Percentiles rank a stretch among this genome's conserved stretches.
These are phyloP conservation scores for Alexandromys fortis DNA, from an alignment of 2,113 vertebrate species.

Conservation along the genomic window DNA sequence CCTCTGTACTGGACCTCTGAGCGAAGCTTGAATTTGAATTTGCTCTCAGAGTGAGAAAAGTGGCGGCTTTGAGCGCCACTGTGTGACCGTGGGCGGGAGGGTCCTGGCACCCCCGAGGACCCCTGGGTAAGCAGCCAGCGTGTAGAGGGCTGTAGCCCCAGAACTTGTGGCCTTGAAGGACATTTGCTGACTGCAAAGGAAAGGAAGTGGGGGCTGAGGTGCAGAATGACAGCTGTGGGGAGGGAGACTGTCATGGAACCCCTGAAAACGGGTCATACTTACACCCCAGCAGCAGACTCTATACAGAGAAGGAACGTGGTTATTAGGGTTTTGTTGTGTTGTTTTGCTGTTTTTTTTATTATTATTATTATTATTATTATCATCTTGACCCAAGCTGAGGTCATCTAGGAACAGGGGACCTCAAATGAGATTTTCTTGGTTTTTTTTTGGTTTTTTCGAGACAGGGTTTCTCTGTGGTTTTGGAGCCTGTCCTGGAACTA, in stretches of 20 bases:
- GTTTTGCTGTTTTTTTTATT: background rate
- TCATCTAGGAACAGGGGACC: background rate
- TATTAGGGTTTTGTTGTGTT: background rate
- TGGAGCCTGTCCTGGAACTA: no score
- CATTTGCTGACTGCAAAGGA: constrained; percentile 14
- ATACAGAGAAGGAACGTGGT: background rate
- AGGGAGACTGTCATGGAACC: no score
- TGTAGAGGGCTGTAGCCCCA: background rate
- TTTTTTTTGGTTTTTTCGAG: no score
- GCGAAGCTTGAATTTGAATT: background rate
- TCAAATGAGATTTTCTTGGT: background rate
- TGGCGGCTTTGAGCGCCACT: background rate
- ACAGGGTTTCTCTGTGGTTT: no score
- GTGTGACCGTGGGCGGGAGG: background rate
- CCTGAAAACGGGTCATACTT: background rate
- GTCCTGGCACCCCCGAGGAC: background rate
- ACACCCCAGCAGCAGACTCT: background rate
- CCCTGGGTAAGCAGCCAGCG: background rate
- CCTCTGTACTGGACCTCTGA: background rate
- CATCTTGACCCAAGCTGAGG: background rate
- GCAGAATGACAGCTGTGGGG: background rate
- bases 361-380: no score
- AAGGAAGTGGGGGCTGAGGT: background rate
- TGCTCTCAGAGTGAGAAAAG: background rate
- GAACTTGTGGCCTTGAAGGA: background rate